Evolutionary conservation across 1,140 invertebrate species (phyloP).

Genomic region (Cepaea nemoralis): DNA sequence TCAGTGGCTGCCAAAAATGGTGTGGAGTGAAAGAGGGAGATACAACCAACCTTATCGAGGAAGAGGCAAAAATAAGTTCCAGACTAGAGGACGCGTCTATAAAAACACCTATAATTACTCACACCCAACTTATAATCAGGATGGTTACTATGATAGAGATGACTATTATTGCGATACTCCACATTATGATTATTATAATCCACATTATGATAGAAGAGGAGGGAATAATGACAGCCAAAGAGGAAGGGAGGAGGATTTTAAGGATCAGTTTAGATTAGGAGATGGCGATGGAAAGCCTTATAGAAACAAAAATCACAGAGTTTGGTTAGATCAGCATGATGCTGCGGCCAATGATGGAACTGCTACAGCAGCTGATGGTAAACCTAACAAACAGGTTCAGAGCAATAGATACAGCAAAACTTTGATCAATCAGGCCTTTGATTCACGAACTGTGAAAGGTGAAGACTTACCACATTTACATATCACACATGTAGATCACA

Average conservation of each 20-base stretch:
- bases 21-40: background rate
- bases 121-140: background rate
- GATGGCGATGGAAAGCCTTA: conserved; percentile 12
- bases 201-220: background rate
- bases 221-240: background rate
- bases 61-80: background rate
- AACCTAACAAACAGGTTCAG: background rate
- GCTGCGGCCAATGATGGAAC: background rate
- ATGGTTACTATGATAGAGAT: background rate
- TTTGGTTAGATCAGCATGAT: background rate
- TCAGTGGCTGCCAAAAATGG: background rate
- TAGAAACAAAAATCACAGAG: background rate
- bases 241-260: background rate
- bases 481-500: background rate
- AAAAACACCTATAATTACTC: background rate
- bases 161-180: conserved; percentile 7
- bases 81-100: background rate
- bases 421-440: background rate
- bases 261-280: background rate
- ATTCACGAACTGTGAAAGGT: background rate
- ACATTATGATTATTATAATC: background rate
- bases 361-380: background rate
- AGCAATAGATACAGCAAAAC: background rate
- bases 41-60: background rate
- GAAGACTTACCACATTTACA: background rate